These are phyloP conservation scores for Philonicus albiceps DNA, from an alignment of 2,888 invertebrate genomes.

Conservation along the genomic window DNA sequence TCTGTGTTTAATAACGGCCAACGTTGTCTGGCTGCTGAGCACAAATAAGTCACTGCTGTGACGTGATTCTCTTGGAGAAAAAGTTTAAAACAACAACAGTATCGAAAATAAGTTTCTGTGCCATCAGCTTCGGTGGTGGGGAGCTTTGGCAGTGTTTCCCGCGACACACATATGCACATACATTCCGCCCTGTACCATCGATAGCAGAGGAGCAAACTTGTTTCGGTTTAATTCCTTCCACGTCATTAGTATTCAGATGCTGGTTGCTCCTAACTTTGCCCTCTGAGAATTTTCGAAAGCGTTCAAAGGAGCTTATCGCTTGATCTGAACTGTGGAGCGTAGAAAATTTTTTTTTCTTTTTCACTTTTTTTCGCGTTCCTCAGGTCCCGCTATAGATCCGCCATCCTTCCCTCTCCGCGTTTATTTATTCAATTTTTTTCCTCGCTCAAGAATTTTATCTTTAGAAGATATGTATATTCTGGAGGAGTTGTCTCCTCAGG, in stretches of 20 bases:
- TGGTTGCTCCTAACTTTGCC: constrained; percentile 32
- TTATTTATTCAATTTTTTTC: background rate
- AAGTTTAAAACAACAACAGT: too few relatives aligned
- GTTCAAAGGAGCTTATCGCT: constrained; percentile 45
- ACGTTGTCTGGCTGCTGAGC: too few relatives aligned
- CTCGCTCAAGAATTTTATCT: constrained; percentile 23
- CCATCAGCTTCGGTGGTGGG: too few relatives aligned
- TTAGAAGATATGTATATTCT: constrained; percentile 17
- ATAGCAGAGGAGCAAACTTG: background rate
- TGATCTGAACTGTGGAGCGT: constrained; percentile 20
- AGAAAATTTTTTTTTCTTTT: background rate
- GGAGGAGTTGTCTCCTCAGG: constrained; percentile 31
- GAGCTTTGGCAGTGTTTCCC: background rate
- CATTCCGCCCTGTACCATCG: background rate
- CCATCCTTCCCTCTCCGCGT: background rate
- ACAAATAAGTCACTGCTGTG: too few relatives aligned
- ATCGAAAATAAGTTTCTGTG: background rate
- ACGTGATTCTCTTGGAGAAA: too few relatives aligned
- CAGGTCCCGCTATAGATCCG: background rate
- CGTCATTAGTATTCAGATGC: constrained; percentile 45
- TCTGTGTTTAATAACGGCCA: too few relatives aligned
- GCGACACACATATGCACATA: background rate
- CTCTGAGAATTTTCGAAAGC: constrained; percentile 38
- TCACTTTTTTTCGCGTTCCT: background rate
- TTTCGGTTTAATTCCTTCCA: constrained; percentile 38